Base-by-base conservation (phyloP, 2,113 vertebrate genomes). In the Arvicanthis niloticus region DNA sequence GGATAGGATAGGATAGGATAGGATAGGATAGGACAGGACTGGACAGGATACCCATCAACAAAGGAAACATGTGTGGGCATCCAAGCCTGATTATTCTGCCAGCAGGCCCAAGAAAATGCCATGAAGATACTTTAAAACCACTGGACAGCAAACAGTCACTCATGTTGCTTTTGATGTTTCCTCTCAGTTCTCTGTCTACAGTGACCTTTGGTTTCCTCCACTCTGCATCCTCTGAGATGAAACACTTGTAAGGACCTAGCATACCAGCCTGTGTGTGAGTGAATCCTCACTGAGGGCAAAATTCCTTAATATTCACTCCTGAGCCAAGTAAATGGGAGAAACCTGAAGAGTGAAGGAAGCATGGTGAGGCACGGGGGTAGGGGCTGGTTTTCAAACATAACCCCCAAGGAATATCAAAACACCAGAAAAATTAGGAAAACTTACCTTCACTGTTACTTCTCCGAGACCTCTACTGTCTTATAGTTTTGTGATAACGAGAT, bases 41-140 rank as follows among this genome's bases (percentile, higher is more conserved):
- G 22, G 15, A 37, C 15, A 13, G 37, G 31, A 9, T 7, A 70
- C 19, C 42, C 53, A 12, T 0, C 11, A 31, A 12, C 17, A 51
- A 48, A 58, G 31, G 42, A 6, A 17, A 1, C 3, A 8, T 26
- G 40, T 1, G 0, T 19, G 31, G 8, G 1, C 26, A n/a, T 34
- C 12, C n/a, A 17, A 13, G 24, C 24, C n/a, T 84, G 70, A 88
- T 53, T 75, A 22, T 7, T 76, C 3, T 22, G 37, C 29, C 48
- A 48, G 40, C 29, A 29, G 31, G 37, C 4, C 67, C 8, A 78
- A 60, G 40, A 37, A 58, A 53, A 17, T 26, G 2, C 6, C 3
- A 13, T 1, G n/a, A 65, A 16, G 10, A 76, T 6, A 6, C 19
- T 11, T 29, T 42, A 2, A 29, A 70, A 24, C 6, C 70, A 73